These are phyloP conservation scores for Papilio machaon DNA, from an alignment of 1,140 invertebrate genomes.

Conservation along the genomic window DNA sequence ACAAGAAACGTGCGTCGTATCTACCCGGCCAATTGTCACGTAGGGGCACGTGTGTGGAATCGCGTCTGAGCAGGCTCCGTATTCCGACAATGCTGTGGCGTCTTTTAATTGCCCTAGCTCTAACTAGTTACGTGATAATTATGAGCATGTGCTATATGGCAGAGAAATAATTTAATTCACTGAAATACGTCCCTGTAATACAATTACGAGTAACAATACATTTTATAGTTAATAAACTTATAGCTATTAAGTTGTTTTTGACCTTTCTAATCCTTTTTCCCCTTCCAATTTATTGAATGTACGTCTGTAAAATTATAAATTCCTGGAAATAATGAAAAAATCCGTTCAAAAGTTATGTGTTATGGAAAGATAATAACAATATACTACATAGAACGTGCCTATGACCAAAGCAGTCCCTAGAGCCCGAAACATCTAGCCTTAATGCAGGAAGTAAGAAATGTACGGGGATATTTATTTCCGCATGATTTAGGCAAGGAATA, in stretches of 20 bases:
- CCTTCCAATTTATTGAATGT: no score
- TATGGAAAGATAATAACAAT: background rate
- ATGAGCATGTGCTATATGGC: conserved; percentile 5
- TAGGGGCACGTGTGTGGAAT: conserved; percentile 37
- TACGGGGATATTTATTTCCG: conserved; percentile 10
- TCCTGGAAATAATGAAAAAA: no score
- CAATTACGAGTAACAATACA: background rate
- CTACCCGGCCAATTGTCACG: conserved; percentile 37
- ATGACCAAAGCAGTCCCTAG: background rate
- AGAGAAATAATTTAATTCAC: conserved; percentile 9
- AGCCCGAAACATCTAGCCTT: background rate
- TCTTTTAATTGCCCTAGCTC: conserved; percentile 25
- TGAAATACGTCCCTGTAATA: background rate
- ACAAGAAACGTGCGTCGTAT: conserved; percentile 37
- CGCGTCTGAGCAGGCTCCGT: conserved; percentile 1
- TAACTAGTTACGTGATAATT: conserved; percentile 36
- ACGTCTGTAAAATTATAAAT: no score
- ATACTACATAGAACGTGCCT: background rate
- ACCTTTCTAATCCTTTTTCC: background rate
- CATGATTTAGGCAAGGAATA: background rate
- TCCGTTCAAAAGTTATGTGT: no score
- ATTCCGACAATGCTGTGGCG: conserved; percentile 33
- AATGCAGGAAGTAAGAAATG: background rate
- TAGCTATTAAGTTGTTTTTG: background rate
- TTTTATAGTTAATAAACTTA: background rate